Base-by-base conservation (phyloP, 2,797 vertebrate species). In the Danio albolineatus region DNA sequence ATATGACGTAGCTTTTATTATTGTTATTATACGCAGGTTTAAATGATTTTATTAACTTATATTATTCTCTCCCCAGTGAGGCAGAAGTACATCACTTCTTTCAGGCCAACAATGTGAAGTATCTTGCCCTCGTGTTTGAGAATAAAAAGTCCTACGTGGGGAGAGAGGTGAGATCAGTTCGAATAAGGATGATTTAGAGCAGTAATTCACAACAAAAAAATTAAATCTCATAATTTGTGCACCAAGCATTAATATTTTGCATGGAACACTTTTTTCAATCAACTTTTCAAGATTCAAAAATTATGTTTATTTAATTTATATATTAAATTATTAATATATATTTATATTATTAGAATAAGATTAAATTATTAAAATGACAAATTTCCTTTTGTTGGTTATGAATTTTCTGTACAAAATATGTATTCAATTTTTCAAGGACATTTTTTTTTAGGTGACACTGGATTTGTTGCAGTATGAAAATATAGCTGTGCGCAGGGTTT, bases 121-220 rank as follows among this genome's bases (percentile, higher is more conserved):
- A 95, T 84, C 87, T 99, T 89, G 96, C 92, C 0, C 85, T 99
- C 89, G 94, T 98, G 89, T 98, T 98, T 2, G 97, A 99, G 86
- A 83, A 89, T 0, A 79, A 85, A 0, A 14, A 80, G 39, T 97
- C 96, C 19, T 98, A 96, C 0, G 56, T 97, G 46, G 97, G 96
- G 79, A 91, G 95, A 94, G 97, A 99, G 96, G 97, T 98, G 89
- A 89, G 84, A 0, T 59, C 17, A 21, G 12, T 46, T 57, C 44
- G 44, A 39, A 57, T 39, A 44, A 46, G 43, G 41, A 59, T 44
- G 7, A 46, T 44, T 59, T 59, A 39, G 53, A 53, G 28, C 8
- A 38, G n/a, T 51, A 7, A n/a, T 70, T 70, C 16, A 17, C 28
- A n/a, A n/a, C n/a, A 28, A 60, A 39, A 38, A 60, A 60, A 16